phyloP scores from a whole-genome alignment of 1,140 invertebrate species.

The Semibalanus balanoides region DNA sequence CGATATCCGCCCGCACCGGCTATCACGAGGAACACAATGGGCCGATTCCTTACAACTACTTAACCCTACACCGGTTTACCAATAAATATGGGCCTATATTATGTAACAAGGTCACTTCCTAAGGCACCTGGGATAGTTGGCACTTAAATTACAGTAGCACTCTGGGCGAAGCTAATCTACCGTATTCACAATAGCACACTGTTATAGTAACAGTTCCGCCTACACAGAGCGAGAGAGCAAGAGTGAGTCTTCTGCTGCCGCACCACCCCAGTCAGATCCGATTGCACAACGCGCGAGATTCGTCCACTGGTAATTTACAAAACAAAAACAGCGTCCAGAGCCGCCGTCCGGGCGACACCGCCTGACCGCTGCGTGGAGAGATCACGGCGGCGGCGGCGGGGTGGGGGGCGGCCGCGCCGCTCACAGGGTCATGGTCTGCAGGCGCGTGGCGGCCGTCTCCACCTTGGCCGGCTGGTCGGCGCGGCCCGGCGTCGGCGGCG shows the following conservation, averaged over 20 bases:
- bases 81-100: neutral
- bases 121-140: neutral
- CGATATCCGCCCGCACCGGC: no score
- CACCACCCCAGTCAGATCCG: neutral
- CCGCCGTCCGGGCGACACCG: neutral
- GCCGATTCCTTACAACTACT: neutral
- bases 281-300: neutral
- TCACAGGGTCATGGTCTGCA: constrained; percentile 1
- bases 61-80: neutral
- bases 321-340: no score
- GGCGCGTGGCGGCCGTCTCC: neutral
- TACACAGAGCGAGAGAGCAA: neutral
- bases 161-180: neutral
- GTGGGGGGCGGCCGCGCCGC: no score
- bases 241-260: neutral
- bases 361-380: no score
- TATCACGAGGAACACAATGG: neutral
- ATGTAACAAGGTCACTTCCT: neutral
- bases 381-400: no score
- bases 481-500: neutral
- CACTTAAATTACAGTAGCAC: neutral
- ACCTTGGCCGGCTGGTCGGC: neutral
- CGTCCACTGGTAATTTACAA: neutral
- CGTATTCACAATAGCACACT: neutral
- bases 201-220: neutral